Percentiles rank a stretch among this genome's conserved stretches.
Evolutionary conservation across 2,888 invertebrate species (phyloP).

Genomic region (Habroteleia sp.): DNA sequence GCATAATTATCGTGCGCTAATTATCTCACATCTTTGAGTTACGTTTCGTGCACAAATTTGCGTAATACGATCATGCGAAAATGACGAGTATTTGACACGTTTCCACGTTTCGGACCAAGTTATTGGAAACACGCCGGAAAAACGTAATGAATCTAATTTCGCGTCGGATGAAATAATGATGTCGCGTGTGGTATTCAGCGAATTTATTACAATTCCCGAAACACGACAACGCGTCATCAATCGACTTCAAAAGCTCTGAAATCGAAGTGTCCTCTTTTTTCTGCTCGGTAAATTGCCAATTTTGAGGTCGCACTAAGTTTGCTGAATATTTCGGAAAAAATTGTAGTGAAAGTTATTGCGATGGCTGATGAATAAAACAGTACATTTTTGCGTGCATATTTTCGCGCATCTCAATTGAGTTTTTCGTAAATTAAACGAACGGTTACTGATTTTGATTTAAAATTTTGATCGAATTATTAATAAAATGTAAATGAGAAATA

Average conservation of each 20-base stretch:
- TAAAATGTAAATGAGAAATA: too few relatives aligned
- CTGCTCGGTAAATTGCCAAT: neutral
- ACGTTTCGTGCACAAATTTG: neutral
- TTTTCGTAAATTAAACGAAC: too few relatives aligned
- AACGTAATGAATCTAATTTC: constrained; percentile 15
- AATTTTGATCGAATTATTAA: too few relatives aligned
- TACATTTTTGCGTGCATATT: neutral
- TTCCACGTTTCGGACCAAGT: constrained; percentile 2
- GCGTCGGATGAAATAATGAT: constrained; percentile 9
- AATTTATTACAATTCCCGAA: constrained; percentile 11
- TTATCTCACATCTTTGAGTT: constrained; percentile 19
- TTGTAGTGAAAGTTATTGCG: neutral
- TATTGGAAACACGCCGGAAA: constrained; percentile 17
- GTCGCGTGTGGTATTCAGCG: constrained; percentile 5
- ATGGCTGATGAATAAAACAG: constrained; percentile 2
- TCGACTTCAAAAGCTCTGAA: neutral
- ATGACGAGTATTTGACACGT: constrained; percentile 15
- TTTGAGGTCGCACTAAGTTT: neutral
- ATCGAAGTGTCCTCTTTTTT: neutral
- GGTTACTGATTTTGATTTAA: too few relatives aligned
- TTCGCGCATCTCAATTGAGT: too few relatives aligned
- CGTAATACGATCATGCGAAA: constrained; percentile 17
- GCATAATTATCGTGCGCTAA: too few relatives aligned
- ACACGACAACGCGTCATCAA: constrained; percentile 12
- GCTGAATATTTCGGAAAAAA: neutral